Evolutionary conservation across 2,113 vertebrate species (phyloP).

Genomic region (Anoplopoma fimbria): DNA sequence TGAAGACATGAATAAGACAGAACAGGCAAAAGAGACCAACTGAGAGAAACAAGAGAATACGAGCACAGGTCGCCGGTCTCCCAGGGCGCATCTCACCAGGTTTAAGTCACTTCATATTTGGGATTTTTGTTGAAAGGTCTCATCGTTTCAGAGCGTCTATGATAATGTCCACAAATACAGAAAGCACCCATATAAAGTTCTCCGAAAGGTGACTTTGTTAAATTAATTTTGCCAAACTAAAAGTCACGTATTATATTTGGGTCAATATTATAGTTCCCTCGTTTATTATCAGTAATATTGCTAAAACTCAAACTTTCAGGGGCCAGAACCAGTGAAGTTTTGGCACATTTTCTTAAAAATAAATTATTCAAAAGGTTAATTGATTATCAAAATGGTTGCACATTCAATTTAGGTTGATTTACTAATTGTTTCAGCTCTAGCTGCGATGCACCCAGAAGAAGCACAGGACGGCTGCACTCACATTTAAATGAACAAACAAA

Average conservation of each 20-base stretch:
- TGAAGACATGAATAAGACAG: slow-evolving; percentile 52
- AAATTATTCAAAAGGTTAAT: neutral
- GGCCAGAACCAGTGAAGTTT: neutral
- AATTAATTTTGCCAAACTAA: neutral
- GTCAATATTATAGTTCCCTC: neutral
- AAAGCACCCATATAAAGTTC: neutral
- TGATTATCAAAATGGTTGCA: neutral
- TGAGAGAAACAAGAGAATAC: slow-evolving; percentile 31
- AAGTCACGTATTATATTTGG: neutral
- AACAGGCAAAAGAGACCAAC: slow-evolving; percentile 44
- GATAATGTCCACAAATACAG: neutral
- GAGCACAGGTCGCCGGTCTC: slow-evolving; percentile 24
- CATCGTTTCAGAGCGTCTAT: neutral
- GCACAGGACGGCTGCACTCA: slow-evolving; percentile 30
- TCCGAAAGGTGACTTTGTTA: neutral
- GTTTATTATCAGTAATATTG: neutral
- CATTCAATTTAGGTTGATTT: neutral
- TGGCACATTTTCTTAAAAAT: neutral
- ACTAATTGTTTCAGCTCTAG: neutral
- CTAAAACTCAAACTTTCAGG: too few species aligned
- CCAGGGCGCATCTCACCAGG: slow-evolving; percentile 49
- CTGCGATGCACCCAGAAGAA: slow-evolving; percentile 42
- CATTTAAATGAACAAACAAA: slow-evolving; percentile 31
- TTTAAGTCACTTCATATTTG: neutral
- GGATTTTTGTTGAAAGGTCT: too few species aligned